Evolutionary conservation across 2,888 invertebrate genomes (phyloP).

Genomic region (Standfussiana lucernea): DNA sequence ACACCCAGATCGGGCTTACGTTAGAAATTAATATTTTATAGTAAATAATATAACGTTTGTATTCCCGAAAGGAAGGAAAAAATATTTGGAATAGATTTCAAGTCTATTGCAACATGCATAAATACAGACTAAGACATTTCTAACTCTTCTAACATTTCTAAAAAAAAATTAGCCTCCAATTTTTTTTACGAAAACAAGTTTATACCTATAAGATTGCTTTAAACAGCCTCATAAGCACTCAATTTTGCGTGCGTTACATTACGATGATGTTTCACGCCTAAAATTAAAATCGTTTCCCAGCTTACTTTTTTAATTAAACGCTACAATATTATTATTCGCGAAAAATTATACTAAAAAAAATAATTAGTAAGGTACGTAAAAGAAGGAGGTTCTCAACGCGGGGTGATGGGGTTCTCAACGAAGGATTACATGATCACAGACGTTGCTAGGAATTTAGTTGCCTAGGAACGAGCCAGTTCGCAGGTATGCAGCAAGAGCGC

Average conservation of each 20-base stretch:
- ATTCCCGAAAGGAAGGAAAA: background rate
- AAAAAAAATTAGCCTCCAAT: too few species aligned
- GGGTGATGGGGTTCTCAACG: background rate
- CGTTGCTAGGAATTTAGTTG: constrained; percentile 40
- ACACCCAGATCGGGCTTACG: background rate
- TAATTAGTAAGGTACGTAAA: background rate
- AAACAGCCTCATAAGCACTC: background rate
- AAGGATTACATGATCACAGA: constrained; percentile 19
- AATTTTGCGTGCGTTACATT: background rate
- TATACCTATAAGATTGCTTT: background rate
- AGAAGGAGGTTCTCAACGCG: too few species aligned
- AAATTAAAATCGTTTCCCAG: background rate
- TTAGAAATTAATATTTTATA: background rate
- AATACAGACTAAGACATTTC: too few species aligned
- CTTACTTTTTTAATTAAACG: background rate
- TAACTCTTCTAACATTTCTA: too few species aligned
- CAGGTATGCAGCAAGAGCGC: constrained; percentile 2
- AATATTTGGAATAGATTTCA: background rate
- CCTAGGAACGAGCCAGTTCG: constrained; percentile 14
- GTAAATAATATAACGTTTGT: background rate
- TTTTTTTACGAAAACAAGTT: background rate
- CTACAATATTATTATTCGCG: background rate
- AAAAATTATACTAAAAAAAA: background rate
- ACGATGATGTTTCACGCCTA: background rate
- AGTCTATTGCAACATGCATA: background rate